A percentile compares a stretch with the other conserved stretches of the same genome.
Conservation (phyloP, 2,888 invertebrate genomes). For the Agrotis puta region DNA sequence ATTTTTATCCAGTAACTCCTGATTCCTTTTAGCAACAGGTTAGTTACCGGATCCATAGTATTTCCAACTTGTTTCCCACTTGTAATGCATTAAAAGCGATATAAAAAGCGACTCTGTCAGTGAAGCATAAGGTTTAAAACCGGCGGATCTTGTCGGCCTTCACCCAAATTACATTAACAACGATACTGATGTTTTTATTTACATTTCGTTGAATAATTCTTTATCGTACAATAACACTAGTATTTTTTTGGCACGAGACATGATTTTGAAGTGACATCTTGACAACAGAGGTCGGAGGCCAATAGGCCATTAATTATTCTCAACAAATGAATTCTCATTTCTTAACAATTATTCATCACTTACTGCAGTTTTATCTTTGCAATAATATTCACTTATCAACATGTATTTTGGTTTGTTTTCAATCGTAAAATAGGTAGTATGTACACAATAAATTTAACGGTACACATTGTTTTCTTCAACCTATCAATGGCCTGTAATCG, state of each 20-base stretch:
- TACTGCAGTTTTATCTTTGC: neutral
- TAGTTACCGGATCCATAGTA: no score
- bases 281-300: neutral
- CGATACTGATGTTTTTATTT: conserved; percentile 6
- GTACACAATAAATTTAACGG: no score
- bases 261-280: neutral
- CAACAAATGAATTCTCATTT: neutral
- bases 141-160: conserved; percentile 30
- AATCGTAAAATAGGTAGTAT: neutral
- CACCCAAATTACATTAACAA: conserved; percentile 28
- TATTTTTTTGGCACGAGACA: neutral
- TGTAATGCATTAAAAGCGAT: conserved; percentile 3
- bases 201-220: neutral
- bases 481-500: neutral
- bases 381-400: neutral
- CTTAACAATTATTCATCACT: neutral
- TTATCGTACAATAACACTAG: conserved; percentile 1
- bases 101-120: neutral
- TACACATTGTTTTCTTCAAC: no score
- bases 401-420: neutral
- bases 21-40: no score
- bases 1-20: no score
- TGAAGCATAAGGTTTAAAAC: neutral
- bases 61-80: neutral
- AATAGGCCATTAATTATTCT: neutral